Evolutionary conservation across 2,113 vertebrate species (phyloP), one percentile per base, ranked within the genome.

Genomic region (Corvus cornix): DNA sequence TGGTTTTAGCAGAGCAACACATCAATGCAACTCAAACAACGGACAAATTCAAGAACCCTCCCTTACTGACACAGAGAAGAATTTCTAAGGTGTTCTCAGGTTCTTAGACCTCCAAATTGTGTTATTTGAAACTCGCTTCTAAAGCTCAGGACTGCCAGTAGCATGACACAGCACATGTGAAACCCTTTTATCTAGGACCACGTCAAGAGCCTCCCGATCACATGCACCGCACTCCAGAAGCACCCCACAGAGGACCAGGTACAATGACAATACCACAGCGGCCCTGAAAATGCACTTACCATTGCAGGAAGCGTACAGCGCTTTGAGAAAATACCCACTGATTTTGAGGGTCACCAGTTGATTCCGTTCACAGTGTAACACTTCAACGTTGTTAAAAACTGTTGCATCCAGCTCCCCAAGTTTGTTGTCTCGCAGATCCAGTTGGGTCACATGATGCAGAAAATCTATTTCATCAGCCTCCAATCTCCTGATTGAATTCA

Each of bases 281-380:
- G 44, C 19, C 67, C 78, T 53, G 63, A 76, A 66, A 24, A 24
- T 1, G 3, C 64, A 83, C 99, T 89, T 97, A 99, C 99, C 99
- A 48, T 99, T 99, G 55, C 95, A 98, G 89, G 99, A 98, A 59
- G 98, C 98, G 3, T 99, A 98, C 33, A 99, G 98, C 1, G 98
- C 98, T 95, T 99, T 99, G 46, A 99, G 99, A 68, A 98, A 96
- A 90, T 97, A 98, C 49, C 99, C 99, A 48, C 99, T 98, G 96
- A 98, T 96, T 95, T 97, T 98, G 64, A 99, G 97, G 43, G 97
- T 97, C n/a, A 95, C 87, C 96, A 99, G 97, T 35, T 97, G 97
- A 95, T 99, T 99, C 94, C 99, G 98, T 96, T 99, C 99, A 92
- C 99, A 99, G 98, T 99, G 99, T 30, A 99, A 97, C 89, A 99